These are phyloP conservation scores for Pristionchus mayeri DNA, from an alignment of 2,888 invertebrate species.

Conservation along the genomic window DNA sequence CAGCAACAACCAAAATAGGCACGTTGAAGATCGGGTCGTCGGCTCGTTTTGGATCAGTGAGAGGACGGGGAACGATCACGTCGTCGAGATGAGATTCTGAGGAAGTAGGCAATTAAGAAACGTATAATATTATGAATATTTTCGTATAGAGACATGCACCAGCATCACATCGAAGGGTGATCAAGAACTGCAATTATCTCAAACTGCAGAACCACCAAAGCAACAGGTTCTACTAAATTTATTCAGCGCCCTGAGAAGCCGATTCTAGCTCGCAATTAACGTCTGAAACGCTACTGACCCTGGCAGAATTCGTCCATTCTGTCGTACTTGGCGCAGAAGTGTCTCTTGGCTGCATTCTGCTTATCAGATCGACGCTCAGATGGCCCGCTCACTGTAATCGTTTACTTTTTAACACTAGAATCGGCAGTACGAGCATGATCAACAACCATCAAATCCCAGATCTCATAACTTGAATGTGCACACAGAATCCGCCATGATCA, in stretches of 20 bases:
- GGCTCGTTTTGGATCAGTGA: constrained; percentile 75
- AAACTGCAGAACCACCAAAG: no score
- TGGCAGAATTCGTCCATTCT: constrained; percentile 79
- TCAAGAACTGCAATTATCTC: neutral
- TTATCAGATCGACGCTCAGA: neutral
- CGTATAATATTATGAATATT: neutral
- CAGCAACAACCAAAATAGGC: constrained; percentile 78
- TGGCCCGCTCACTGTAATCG: constrained; percentile 41
- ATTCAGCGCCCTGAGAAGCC: no score
- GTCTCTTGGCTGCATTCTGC: constrained; percentile 77
- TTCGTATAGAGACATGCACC: neutral
- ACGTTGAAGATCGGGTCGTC: constrained; percentile 77
- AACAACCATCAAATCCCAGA: no score
- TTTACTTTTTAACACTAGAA: neutral
- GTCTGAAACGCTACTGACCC: no score
- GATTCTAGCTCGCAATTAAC: no score
- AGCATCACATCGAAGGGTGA: no score
- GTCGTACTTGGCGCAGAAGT: constrained; percentile 78
- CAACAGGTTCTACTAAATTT: no score
- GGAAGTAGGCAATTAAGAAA: constrained; percentile 34
- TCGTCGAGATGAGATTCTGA: constrained; percentile 77
- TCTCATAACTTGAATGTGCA: neutral
- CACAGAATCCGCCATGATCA: neutral
- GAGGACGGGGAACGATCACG: constrained; percentile 75
- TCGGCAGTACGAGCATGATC: neutral